These are phyloP conservation scores for Oreortyx pictus DNA, from an alignment of 2,797 vertebrate species.

Conservation along the genomic window DNA sequence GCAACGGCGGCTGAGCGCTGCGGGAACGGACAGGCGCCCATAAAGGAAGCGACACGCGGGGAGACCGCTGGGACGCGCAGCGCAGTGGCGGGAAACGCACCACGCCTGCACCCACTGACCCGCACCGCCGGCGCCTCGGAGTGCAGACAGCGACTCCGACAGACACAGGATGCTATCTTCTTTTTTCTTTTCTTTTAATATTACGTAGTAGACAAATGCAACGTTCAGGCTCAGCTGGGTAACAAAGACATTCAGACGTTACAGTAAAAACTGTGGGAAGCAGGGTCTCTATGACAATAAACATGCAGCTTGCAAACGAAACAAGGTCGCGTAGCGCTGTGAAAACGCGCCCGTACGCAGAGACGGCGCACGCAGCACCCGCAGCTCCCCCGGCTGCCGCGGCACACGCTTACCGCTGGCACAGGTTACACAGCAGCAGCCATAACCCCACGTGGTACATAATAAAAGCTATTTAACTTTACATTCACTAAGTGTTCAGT, in stretches of 20 bases:
- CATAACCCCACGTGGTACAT: constrained; percentile 11
- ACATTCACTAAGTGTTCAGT: constrained; percentile 55
- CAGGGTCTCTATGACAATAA: constrained; percentile 54
- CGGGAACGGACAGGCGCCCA: no score
- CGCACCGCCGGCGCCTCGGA: no score
- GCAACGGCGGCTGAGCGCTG: no score
- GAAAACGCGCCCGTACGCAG: constrained; percentile 47
- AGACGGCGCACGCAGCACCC: constrained; percentile 41
- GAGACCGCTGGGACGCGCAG: no score
- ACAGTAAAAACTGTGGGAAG: constrained; percentile 40
- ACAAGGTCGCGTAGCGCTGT: constrained; percentile 13
- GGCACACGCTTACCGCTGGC: constrained; percentile 43
- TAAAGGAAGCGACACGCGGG: no score
- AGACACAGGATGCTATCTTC: neutral
- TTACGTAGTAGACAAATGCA: constrained; percentile 10
- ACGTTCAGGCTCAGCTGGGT: neutral
- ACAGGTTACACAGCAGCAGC: constrained; percentile 20
- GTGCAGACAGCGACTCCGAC: neutral
- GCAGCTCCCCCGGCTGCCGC: no score
- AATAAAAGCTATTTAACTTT: constrained; percentile 31
- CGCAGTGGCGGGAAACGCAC: no score
- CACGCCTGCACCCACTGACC: no score
- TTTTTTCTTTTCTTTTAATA: neutral
- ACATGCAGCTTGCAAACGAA: constrained; percentile 62
- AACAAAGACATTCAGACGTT: constrained; percentile 19